Evolutionary conservation across 1,140 invertebrate species (phyloP).

Genomic region (Muscidifurax raptorellus): DNA sequence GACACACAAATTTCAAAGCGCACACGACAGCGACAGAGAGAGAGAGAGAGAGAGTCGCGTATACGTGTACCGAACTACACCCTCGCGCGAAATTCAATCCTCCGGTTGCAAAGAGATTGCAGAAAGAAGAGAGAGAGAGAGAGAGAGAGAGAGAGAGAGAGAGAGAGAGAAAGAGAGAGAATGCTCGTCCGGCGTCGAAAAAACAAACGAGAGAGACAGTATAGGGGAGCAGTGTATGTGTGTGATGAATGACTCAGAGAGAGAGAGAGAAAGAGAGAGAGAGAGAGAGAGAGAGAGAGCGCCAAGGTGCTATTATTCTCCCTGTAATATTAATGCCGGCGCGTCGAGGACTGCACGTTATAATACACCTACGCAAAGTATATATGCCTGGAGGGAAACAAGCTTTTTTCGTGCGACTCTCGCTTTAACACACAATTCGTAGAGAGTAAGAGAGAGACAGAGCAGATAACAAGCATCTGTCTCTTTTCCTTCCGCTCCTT

Average conservation of each 20-base stretch:
- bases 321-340: slow-evolving; percentile 16
- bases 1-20: background rate
- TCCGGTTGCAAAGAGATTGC: background rate
- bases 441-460: too few species aligned
- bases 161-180: background rate
- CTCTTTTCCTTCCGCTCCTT: background rate
- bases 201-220: too few species aligned
- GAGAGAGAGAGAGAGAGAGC: too few species aligned
- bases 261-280: too few species aligned
- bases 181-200: background rate
- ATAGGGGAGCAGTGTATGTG: too few species aligned
- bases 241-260: too few species aligned
- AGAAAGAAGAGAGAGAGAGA: background rate
- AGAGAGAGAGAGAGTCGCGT: too few species aligned
- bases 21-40: too few species aligned
- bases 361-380: background rate
- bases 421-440: background rate
- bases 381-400: background rate
- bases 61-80: background rate
- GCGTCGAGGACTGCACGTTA: background rate
- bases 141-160: background rate
- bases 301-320: slow-evolving; percentile 13
- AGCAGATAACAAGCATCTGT: background rate
- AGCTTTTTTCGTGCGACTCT: background rate
- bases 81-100: slow-evolving; percentile 26